Percentiles rank a stretch among this genome's conserved stretches.
These are phyloP conservation scores for Dryocosmus kuriphilus DNA, from an alignment of 2,888 invertebrate genomes.

Conservation along the genomic window DNA sequence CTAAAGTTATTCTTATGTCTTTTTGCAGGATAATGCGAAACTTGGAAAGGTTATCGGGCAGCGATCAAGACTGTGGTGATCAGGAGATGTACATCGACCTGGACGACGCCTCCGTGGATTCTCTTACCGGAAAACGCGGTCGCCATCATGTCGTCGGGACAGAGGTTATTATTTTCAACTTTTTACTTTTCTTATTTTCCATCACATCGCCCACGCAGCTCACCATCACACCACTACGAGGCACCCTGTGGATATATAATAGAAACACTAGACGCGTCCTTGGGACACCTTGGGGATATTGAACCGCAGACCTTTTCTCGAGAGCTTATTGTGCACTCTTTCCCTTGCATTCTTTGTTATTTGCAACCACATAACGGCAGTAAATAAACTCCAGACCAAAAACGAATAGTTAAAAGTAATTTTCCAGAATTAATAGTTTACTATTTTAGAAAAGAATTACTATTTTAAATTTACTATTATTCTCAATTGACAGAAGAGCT, in stretches of 20 bases:
- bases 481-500: not conserved
- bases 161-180: conserved; percentile 66
- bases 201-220: conserved; percentile 16
- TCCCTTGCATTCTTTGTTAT: conserved; percentile 24
- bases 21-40: conserved; percentile 74
- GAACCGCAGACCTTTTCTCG: conserved; percentile 21
- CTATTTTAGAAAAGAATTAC: not conserved
- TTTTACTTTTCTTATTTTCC: conserved; percentile 36
- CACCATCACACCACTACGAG: conserved; percentile 7
- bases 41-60: conserved; percentile 75
- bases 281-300: conserved; percentile 32
- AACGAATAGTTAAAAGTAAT: not conserved
- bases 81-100: conserved; percentile 77
- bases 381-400: not conserved
- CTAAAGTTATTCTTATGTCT: conserved; percentile 27
- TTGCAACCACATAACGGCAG: not conserved
- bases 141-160: conserved; percentile 74
- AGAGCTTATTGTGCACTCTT: not conserved
- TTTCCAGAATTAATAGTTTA: not conserved
- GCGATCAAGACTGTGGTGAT: conserved; percentile 76
- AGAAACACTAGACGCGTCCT: conserved; percentile 37
- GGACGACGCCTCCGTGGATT: conserved; percentile 76
- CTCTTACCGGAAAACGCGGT: conserved; percentile 76
- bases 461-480: not conserved
- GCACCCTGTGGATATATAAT: conserved; percentile 34